Percentiles rank a stretch among this genome's conserved stretches.
Evolutionary conservation across 1,140 invertebrate species (phyloP).

Genomic region (Himalopsyche phryganea): DNA sequence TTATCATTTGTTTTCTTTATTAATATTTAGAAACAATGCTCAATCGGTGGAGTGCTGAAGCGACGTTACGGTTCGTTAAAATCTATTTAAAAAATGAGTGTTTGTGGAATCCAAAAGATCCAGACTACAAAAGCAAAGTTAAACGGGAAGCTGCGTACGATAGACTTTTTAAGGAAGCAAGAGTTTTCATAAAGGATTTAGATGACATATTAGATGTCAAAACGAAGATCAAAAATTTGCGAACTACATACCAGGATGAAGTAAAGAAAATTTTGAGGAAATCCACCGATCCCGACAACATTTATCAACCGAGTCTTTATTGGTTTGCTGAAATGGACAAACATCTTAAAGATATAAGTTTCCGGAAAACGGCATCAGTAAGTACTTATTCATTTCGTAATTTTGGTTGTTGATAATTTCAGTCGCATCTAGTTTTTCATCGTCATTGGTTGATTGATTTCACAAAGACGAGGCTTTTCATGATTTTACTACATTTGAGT

Average conservation of each 20-base stretch:
- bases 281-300: constrained; percentile 41
- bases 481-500: too few relatives aligned
- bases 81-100: constrained; percentile 50
- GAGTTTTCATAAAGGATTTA: constrained; percentile 38
- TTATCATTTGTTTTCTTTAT: too few relatives aligned
- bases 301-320: constrained; percentile 44
- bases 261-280: constrained; percentile 49
- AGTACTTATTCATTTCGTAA: not conserved
- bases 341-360: constrained; percentile 40
- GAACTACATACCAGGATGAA: constrained; percentile 50
- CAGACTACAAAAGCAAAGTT: constrained; percentile 44
- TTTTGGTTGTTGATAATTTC: too few relatives aligned
- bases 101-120: constrained; percentile 48
- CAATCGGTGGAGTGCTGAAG: constrained; percentile 36
- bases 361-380: too few relatives aligned
- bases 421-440: too few relatives aligned
- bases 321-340: constrained; percentile 50
- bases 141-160: constrained; percentile 44
- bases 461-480: too few relatives aligned
- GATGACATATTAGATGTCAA: constrained; percentile 43
- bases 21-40: too few relatives aligned
- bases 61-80: constrained; percentile 44
- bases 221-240: constrained; percentile 50
- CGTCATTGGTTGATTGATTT: too few relatives aligned
- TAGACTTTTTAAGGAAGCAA: constrained; percentile 43